Conservation (phyloP, 2,113 vertebrate species). For the Pelobates fuscus region DNA sequence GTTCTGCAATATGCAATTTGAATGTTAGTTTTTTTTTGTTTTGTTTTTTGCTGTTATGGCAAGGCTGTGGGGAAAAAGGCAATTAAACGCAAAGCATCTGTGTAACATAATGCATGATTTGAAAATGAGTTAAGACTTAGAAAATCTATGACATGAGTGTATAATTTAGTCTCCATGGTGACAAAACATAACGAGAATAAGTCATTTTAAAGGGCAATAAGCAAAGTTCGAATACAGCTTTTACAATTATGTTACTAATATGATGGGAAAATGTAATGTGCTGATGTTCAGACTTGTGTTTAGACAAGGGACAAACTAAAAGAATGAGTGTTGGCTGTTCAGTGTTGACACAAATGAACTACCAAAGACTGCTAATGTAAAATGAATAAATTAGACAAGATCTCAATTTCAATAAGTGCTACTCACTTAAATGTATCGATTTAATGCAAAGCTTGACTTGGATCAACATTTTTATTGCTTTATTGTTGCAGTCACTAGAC, state of each 20-base stretch:
- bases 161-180: constrained; percentile 37
- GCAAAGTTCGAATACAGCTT: constrained; percentile 34
- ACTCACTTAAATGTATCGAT: background rate
- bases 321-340: background rate
- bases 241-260: constrained; percentile 27
- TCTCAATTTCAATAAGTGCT: background rate
- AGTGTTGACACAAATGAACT: background rate
- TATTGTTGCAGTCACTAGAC: no score
- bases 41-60: constrained; percentile 28
- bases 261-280: constrained; percentile 31
- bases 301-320: background rate
- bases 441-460: background rate
- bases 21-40: constrained; percentile 22
- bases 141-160: constrained; percentile 52
- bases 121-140: constrained; percentile 65
- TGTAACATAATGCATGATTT: constrained; percentile 57
- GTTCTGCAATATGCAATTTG: constrained; percentile 25
- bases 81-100: constrained; percentile 67
- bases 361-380: background rate
- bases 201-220: constrained; percentile 29
- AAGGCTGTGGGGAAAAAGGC: constrained; percentile 56
- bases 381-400: background rate
- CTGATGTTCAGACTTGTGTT: constrained; percentile 9
- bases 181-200: constrained; percentile 34
- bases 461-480: background rate